phyloP scores from a whole-genome alignment of 2,113 vertebrate species.

The Gorsachius goisagi region DNA sequence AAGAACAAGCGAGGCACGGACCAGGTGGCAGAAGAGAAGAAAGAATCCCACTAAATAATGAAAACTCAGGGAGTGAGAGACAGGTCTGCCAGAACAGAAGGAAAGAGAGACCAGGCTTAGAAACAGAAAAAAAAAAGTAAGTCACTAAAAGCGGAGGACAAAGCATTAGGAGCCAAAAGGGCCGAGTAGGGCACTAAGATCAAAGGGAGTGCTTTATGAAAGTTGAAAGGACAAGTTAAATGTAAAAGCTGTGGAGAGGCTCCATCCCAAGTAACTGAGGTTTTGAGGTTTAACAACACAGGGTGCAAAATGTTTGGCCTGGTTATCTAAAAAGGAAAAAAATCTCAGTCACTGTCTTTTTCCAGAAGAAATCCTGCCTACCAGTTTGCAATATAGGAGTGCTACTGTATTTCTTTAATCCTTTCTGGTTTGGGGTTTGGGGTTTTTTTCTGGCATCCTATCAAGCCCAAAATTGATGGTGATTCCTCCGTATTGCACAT shows the following conservation, averaged over 20 bases:
- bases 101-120: background rate
- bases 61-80: background rate
- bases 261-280: background rate
- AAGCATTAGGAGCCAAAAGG: background rate
- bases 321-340: background rate
- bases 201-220: background rate
- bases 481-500: background rate
- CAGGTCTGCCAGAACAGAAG: background rate
- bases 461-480: background rate
- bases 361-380: background rate
- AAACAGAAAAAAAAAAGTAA: background rate
- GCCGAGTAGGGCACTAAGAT: background rate
- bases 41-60: slow-evolving; percentile 16
- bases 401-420: background rate
- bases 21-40: background rate
- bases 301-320: background rate
- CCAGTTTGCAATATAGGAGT: background rate
- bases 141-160: background rate
- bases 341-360: background rate
- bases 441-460: background rate
- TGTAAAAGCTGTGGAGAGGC: background rate
- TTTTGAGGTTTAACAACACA: background rate
- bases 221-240: background rate
- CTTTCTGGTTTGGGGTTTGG: background rate
- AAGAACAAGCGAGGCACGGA: background rate